Base-by-base conservation (phyloP, 2,113 vertebrate genomes). In the Ibidorhyncha struthersii region DNA sequence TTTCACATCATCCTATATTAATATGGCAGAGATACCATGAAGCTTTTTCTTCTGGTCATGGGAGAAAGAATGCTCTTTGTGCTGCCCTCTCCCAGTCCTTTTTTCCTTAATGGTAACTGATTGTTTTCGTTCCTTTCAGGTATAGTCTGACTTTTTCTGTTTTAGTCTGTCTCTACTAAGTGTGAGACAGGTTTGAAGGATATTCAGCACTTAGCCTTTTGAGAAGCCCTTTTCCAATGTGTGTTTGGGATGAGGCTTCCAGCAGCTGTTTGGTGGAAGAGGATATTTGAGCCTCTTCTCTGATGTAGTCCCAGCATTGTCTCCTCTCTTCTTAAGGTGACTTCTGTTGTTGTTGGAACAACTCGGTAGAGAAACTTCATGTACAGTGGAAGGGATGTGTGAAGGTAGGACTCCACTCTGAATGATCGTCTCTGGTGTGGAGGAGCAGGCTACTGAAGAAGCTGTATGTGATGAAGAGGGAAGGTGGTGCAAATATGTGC, bases 301-400 rank as follows among this genome's bases (percentile, higher is more conserved):
- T 43, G 36, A 25, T 14, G 14, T 38, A 16, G 61, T 69, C 17
- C 72, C 12, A 27, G 23, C 55, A 29, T 12, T 56, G 20, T 53
- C 15, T 76, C 13, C n/a, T 70, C 8, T 66, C 17, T 71, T 66
- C 47, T 67, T 66, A 58, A n/a, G 18, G 2, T 58, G 23, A 22
- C 8, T 41, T 58, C 19, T 62, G 34, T 47, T 49, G 3, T 43
- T 56, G 9, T 52, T 55, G 34, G 16, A 50, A 14, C 6, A 16
- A 49, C 36, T 69, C 34, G 73, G 6, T 47, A 53, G 59, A n/a
- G 77, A 65, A 62, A 47, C 16, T 17, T 45, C 4, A 4, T n/a
- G 32, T 43, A 12, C 0, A 0, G 9, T 32, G 36, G n/a, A 61
- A 50, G 26, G 30, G 38, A 21, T 32, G 2, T 62, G 14, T 61